Evolutionary conservation across 2,797 vertebrate species (phyloP).

Genomic region (Eulemur albifrons): DNA sequence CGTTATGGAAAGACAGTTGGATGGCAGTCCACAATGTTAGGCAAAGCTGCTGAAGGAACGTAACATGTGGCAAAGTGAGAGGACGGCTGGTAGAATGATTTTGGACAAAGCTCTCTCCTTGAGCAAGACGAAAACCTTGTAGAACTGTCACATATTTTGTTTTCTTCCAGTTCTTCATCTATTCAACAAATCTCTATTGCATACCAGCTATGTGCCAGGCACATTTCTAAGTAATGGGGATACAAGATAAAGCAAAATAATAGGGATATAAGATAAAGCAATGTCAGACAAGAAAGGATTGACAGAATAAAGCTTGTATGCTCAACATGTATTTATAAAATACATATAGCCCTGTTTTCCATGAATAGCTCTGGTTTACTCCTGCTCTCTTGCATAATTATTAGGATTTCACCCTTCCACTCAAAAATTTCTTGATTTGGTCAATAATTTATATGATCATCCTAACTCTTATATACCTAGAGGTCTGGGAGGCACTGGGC

Average conservation of each 20-base stretch:
- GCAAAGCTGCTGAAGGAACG: background rate
- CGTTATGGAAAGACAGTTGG: background rate
- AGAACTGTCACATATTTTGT: background rate
- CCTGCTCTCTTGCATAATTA: background rate
- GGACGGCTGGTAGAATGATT: background rate
- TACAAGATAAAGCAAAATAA: background rate
- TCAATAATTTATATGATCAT: background rate
- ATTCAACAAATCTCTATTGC: background rate
- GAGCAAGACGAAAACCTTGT: background rate
- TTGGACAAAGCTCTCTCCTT: background rate
- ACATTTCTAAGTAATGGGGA: background rate
- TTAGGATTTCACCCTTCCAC: background rate
- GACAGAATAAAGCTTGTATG: background rate
- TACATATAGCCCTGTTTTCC: background rate
- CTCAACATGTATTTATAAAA: background rate
- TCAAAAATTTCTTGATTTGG: background rate
- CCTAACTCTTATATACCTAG: background rate
- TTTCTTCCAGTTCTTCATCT: background rate
- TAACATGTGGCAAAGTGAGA: background rate
- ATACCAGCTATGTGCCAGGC: background rate
- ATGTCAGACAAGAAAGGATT: background rate
- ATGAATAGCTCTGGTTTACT: background rate
- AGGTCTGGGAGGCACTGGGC: background rate
- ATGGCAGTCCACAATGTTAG: background rate
- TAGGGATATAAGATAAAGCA: background rate